These are phyloP conservation scores for Gymnobelideus leadbeateri DNA, from an alignment of 2,113 vertebrate genomes.

Conservation along the genomic window DNA sequence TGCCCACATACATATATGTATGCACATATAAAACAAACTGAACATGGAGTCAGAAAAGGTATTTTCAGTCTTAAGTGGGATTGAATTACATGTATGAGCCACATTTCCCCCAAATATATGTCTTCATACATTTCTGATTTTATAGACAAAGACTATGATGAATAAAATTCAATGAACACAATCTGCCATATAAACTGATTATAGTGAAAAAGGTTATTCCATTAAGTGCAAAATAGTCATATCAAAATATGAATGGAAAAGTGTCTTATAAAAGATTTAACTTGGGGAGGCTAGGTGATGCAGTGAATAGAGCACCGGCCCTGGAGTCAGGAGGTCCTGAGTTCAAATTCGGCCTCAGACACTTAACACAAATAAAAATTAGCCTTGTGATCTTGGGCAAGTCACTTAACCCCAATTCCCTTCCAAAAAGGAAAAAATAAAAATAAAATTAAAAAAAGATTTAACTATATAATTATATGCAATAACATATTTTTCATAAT, in stretches of 20 bases:
- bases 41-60: background rate
- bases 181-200: background rate
- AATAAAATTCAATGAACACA: conserved; percentile 39
- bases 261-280: conserved; percentile 27
- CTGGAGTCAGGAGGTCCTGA: too few relatives aligned
- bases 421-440: too few relatives aligned
- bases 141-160: conserved; percentile 30
- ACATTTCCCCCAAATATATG: background rate
- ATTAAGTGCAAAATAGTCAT: background rate
- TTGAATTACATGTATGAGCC: background rate
- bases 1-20: background rate
- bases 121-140: background rate
- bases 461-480: conserved; percentile 10
- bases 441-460: conserved; percentile 36
- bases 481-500: background rate
- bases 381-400: too few relatives aligned
- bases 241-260: conserved; percentile 22
- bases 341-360: too few relatives aligned
- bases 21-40: background rate
- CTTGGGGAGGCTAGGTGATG: too few relatives aligned
- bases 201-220: background rate
- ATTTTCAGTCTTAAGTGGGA: conserved; percentile 34
- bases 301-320: too few relatives aligned
- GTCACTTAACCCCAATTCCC: too few relatives aligned
- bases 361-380: too few relatives aligned